Evolutionary conservation across 2,113 vertebrate genomes (phyloP).

Genomic region (Chrysemys picta): DNA sequence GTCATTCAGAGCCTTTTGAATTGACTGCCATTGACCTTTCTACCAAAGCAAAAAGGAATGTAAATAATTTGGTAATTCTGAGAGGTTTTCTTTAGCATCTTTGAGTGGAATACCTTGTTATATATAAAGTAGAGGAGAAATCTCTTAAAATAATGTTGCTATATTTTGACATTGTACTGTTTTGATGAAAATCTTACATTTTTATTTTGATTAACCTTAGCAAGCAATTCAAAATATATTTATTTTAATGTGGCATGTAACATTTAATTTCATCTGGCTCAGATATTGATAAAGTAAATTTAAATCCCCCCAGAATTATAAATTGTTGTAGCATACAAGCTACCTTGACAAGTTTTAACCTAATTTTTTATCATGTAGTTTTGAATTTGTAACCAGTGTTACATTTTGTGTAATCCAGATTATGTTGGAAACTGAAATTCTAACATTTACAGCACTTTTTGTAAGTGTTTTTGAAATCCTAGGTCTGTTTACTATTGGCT

Average conservation of each 20-base stretch:
- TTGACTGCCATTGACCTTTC: not conserved
- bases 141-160: not conserved
- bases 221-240: not conserved
- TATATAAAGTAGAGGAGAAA: not conserved
- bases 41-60: not conserved
- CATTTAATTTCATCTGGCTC: not conserved
- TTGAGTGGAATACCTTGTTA: not conserved
- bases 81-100: not conserved
- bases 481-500: not conserved
- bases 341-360: not conserved
- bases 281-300: not conserved
- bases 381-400: not conserved
- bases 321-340: not conserved
- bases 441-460: not conserved
- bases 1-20: constrained; percentile 14
- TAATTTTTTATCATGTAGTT: not conserved
- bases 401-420: not conserved
- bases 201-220: not conserved
- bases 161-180: not conserved
- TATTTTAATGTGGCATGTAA: not conserved
- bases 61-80: not conserved
- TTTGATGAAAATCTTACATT: not conserved
- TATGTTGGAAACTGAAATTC: not conserved
- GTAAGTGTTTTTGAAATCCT: not conserved
- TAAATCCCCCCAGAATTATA: not conserved